phyloP scores from a whole-genome alignment of 2,113 vertebrate species.

The Dasyprocta punctata region DNA sequence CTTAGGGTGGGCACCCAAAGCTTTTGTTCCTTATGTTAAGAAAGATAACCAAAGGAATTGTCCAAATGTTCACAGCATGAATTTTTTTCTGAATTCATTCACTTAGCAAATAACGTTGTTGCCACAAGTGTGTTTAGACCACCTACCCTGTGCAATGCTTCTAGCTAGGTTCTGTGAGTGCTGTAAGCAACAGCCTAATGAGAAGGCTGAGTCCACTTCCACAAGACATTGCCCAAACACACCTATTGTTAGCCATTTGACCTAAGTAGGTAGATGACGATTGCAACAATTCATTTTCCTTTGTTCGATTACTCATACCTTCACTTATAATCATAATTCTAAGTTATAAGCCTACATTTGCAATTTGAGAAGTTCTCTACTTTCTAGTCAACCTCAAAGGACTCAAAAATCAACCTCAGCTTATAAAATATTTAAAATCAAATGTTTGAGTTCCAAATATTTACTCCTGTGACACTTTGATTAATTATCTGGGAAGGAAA shows the following conservation, averaged over 20 bases:
- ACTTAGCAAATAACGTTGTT: conserved; percentile 1
- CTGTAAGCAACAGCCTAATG: not conserved
- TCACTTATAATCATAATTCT: not conserved
- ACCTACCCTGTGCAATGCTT: not conserved
- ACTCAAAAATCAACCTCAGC: not conserved
- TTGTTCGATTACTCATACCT: not conserved
- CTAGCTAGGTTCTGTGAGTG: not conserved
- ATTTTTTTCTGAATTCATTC: conserved; percentile 46
- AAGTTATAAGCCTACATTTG: not conserved
- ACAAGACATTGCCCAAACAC: not conserved
- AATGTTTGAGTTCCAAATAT: not conserved
- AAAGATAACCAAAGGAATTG: not conserved
- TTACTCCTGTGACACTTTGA: not conserved
- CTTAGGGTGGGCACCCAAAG: not conserved
- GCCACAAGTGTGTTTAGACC: not conserved
- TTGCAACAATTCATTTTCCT: not conserved
- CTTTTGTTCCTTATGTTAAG: not conserved
- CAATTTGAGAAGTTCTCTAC: not conserved
- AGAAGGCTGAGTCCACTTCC: not conserved
- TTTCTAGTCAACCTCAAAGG: not conserved
- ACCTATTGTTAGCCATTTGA: not conserved
- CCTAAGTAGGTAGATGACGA: not conserved
- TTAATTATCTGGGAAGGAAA: not conserved
- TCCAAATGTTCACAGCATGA: not conserved
- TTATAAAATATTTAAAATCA: conserved; percentile 55